Conservation (phyloP, 2,888 invertebrate species). For the Teleogryllus oceanicus region DNA sequence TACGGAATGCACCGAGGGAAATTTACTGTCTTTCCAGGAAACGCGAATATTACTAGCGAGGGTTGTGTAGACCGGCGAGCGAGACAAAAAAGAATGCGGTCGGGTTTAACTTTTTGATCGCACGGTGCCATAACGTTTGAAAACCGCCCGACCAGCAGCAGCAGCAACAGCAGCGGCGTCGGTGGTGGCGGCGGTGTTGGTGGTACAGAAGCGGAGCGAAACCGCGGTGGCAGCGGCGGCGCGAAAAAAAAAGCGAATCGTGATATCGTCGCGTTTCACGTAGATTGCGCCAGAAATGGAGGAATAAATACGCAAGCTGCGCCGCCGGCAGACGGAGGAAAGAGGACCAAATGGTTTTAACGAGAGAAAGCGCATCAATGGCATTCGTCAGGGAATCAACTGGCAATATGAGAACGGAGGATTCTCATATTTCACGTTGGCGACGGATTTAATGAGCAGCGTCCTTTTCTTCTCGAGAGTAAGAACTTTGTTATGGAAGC, state of each 20-base stretch:
- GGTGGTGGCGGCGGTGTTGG: not conserved
- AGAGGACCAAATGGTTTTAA: not conserved
- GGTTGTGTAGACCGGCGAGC: not conserved
- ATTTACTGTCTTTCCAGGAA: not conserved
- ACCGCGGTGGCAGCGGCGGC: constrained; percentile 5
- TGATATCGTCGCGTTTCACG: not conserved
- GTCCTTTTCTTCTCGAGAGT: too few relatives aligned
- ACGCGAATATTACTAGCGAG: not conserved
- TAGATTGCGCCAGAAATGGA: not conserved
- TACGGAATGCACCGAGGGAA: not conserved
- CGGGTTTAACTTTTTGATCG: not conserved
- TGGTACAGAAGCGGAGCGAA: not conserved
- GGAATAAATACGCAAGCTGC: not conserved
- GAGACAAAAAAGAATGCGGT: not conserved
- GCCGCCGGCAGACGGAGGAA: not conserved
- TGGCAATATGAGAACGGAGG: too few relatives aligned
- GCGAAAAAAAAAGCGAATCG: not conserved
- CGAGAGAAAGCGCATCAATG: not conserved
- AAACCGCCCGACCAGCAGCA: not conserved
- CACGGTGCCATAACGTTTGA: not conserved
- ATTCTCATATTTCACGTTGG: too few relatives aligned
- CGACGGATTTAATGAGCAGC: too few relatives aligned
- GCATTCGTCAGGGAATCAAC: too few relatives aligned
- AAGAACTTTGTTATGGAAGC: too few relatives aligned
- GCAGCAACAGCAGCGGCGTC: not conserved